phyloP scores from a whole-genome alignment of 2,797 vertebrate genomes.

The Vireo griseus region DNA sequence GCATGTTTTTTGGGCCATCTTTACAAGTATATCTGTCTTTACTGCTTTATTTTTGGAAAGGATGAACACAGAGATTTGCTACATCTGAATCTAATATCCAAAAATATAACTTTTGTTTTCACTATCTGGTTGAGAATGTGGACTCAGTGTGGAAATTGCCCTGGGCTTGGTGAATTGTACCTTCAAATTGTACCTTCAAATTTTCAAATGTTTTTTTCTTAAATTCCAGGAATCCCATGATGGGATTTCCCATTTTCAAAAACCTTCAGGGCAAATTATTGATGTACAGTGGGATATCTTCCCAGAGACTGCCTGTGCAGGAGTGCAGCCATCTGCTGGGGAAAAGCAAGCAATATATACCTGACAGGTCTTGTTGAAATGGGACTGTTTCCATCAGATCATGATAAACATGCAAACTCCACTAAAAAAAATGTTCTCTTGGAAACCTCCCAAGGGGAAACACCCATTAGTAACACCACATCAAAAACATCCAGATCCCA shows the following conservation, averaged over 20 bases:
- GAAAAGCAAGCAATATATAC: background rate
- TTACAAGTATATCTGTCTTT: background rate
- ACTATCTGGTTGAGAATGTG: background rate
- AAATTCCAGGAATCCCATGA: background rate
- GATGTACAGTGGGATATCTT: background rate
- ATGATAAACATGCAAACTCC: background rate
- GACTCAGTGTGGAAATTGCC: background rate
- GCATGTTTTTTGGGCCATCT: background rate
- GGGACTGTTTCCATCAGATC: background rate
- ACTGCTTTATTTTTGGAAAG: background rate
- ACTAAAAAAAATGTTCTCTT: background rate
- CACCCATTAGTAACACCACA: background rate
- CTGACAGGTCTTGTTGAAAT: constrained; percentile 1
- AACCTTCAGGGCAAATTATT: background rate
- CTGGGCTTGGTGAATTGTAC: background rate
- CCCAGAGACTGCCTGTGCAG: background rate
- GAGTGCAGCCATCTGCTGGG: background rate
- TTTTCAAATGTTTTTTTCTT: background rate
- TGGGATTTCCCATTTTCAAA: background rate
- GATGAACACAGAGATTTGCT: background rate
- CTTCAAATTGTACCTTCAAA: background rate
- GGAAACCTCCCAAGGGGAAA: background rate
- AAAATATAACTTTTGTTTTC: background rate
- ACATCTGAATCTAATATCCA: background rate
- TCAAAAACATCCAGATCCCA: background rate